Conservation (phyloP, 2,888 invertebrate genomes). For the Drosophila kokeensis region DNA sequence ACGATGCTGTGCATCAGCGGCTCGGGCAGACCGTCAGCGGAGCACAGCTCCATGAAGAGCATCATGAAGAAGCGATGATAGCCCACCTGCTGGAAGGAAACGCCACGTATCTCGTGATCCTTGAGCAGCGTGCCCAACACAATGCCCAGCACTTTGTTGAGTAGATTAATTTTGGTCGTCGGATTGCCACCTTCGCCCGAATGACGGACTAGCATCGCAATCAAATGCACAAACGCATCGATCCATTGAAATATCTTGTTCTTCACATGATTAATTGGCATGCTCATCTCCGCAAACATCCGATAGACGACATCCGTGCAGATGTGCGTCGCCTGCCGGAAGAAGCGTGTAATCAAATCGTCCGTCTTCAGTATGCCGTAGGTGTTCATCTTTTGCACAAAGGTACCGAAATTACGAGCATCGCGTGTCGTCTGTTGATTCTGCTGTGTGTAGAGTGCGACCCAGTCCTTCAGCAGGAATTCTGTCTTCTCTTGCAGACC, state of each 20-base stretch:
- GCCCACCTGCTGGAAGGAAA: slow-evolving; percentile 96
- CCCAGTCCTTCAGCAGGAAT: slow-evolving; percentile 97
- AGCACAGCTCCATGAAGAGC: slow-evolving; percentile 97
- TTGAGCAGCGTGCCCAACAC: slow-evolving; percentile 97
- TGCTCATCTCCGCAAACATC: slow-evolving; percentile 90
- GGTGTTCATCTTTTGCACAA: slow-evolving; percentile 98
- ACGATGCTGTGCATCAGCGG: slow-evolving; percentile 94
- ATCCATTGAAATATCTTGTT: slow-evolving; percentile 97
- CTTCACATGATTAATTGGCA: slow-evolving; percentile 89
- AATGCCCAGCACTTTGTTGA: slow-evolving; percentile 97
- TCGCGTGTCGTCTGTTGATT: slow-evolving; percentile 89
- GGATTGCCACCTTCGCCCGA: slow-evolving; percentile 96
- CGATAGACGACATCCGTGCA: slow-evolving; percentile 98
- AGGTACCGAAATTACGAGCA: slow-evolving; percentile 95
- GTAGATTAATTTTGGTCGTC: slow-evolving; percentile 95
- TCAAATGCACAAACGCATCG: slow-evolving; percentile 97
- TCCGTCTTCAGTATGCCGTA: slow-evolving; percentile 98
- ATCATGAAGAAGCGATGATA: slow-evolving; percentile 98
- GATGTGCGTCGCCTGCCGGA: slow-evolving; percentile 97
- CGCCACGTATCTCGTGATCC: slow-evolving; percentile 96
- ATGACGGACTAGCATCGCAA: slow-evolving; percentile 97
- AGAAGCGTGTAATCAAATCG: slow-evolving; percentile 98
- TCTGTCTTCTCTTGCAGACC: slow-evolving; percentile 98
- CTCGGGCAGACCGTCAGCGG: slow-evolving; percentile 96
- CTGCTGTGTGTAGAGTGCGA: slow-evolving; percentile 91